Conservation (phyloP, 1,140 invertebrate species). For the Hydropsyche tenuis region DNA sequence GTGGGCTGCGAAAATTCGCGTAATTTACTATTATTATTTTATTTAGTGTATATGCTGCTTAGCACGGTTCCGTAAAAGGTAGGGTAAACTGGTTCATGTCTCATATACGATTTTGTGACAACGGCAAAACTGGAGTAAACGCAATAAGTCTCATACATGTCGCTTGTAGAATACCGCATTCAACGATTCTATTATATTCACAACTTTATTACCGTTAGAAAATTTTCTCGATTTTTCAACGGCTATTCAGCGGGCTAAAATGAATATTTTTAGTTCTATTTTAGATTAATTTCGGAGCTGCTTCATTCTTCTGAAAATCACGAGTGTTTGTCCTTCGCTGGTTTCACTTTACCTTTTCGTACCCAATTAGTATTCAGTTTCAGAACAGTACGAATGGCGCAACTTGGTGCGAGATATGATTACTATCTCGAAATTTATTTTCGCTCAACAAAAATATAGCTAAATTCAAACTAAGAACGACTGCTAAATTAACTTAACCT, state of each 20-base stretch:
- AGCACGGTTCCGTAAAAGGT: not conserved
- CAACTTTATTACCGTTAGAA: no score
- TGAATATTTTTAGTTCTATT: no score
- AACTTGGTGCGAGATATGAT: slow-evolving; percentile 16
- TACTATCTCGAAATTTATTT: slow-evolving; percentile 21
- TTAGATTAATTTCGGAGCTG: no score
- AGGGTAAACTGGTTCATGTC: slow-evolving; percentile 1
- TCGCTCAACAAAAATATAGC: not conserved
- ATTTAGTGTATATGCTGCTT: not conserved
- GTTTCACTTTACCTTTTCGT: not conserved
- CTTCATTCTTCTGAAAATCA: no score
- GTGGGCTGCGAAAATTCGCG: not conserved
- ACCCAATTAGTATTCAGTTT: slow-evolving; percentile 15
- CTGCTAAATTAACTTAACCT: not conserved
- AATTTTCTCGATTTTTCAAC: no score
- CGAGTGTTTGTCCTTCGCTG: no score
- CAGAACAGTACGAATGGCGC: not conserved
- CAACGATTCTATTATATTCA: no score
- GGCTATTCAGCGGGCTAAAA: no score
- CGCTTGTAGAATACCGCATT: no score
- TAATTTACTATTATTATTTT: not conserved
- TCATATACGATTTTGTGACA: not conserved
- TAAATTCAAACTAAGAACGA: not conserved
- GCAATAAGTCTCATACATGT: no score
- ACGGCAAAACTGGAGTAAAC: not conserved